These are phyloP conservation scores for Parazoanthus swiftii DNA, from an alignment of 92 coral and sea anemone genomes.

Conservation along the genomic window DNA sequence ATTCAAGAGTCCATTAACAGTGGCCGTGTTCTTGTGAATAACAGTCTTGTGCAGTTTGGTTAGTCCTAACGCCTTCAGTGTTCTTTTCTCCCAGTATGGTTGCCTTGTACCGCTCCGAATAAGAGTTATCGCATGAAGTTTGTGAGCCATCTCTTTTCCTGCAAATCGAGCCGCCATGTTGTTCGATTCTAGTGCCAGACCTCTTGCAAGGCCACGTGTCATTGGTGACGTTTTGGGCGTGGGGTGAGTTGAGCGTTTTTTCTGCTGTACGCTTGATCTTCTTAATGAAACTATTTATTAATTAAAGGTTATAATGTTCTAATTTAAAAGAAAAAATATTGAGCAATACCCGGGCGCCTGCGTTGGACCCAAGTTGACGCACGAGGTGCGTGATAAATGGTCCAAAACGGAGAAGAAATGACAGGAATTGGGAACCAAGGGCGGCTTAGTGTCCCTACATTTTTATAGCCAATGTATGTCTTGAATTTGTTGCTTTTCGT, in stretches of 20 bases:
- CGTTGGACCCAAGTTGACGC: too few relatives aligned
- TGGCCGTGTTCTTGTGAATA: conserved; percentile 87
- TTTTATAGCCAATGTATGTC: too few relatives aligned
- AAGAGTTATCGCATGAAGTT: conserved; percentile 89
- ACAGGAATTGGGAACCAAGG: too few relatives aligned
- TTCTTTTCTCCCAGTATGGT: conserved; percentile 98
- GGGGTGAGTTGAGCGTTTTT: background rate
- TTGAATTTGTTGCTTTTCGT: too few relatives aligned
- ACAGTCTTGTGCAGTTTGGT: conserved; percentile 86
- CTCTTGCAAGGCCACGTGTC: background rate
- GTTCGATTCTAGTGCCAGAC: conserved; percentile 15
- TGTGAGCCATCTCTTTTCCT: conserved; percentile 52
- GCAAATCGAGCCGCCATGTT: conserved; percentile 75
- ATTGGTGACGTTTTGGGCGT: background rate
- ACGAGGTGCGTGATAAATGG: too few relatives aligned
- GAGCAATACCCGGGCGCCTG: too few relatives aligned
- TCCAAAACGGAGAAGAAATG: too few relatives aligned
- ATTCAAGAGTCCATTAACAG: conserved; percentile 85
- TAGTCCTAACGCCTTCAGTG: conserved; percentile 82
- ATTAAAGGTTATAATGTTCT: too few relatives aligned
- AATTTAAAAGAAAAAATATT: too few relatives aligned
- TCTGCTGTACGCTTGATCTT: too few relatives aligned
- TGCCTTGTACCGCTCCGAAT: conserved; percentile 88
- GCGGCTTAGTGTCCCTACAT: too few relatives aligned
- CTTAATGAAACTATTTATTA: too few relatives aligned